Percentiles rank a stretch among this genome's conserved stretches.
phyloP scores from a whole-genome alignment of 2,113 vertebrate genomes.

The Scartelaos histophorus region DNA sequence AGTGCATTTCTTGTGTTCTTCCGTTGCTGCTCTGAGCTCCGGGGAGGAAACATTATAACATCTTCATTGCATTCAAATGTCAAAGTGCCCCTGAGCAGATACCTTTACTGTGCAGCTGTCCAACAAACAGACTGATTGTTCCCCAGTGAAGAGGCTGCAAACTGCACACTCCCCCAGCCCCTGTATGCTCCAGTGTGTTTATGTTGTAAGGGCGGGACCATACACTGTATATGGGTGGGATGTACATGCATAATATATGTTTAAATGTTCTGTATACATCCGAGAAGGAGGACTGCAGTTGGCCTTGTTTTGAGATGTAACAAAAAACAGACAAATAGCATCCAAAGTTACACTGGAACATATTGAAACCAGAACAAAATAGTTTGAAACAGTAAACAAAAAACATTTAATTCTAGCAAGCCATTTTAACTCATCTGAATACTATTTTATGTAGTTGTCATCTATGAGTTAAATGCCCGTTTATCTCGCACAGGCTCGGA shows the following conservation, averaged over 20 bases:
- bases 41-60: slow-evolving; percentile 37
- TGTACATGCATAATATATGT: slow-evolving; percentile 22
- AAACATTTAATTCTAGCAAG: no score
- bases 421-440: no score
- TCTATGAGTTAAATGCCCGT: neutral
- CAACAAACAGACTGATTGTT: slow-evolving; percentile 38
- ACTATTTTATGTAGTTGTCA: neutral
- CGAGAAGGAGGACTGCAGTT: neutral
- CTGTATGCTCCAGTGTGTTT: neutral
- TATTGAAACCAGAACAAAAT: no score
- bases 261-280: slow-evolving; percentile 12
- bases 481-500: slow-evolving; percentile 83
- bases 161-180: neutral
- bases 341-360: no score
- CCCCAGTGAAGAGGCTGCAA: slow-evolving; percentile 41
- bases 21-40: slow-evolving; percentile 18
- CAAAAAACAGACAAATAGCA: no score
- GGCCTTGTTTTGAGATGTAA: neutral
- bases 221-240: neutral
- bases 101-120: slow-evolving; percentile 60
- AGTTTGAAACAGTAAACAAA: no score
- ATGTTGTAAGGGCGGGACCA: neutral
- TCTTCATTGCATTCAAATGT: slow-evolving; percentile 40
- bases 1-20: neutral
- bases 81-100: slow-evolving; percentile 37